Base-by-base conservation (phyloP, 2,797 vertebrate genomes). In the Falco rusticolus region DNA sequence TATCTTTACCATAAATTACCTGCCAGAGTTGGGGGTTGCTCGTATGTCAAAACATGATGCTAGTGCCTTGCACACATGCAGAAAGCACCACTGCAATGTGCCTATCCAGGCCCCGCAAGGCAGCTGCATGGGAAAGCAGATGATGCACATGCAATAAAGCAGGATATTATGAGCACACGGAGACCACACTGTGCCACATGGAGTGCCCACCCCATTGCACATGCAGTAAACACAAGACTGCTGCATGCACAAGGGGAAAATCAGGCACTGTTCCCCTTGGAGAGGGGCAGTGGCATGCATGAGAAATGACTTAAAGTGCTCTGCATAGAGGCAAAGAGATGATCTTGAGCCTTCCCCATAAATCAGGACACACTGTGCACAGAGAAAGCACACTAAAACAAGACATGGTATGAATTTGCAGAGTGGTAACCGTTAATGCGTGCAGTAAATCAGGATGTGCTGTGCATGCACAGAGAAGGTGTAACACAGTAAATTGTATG, bases 141-240 rank as follows among this genome's bases (percentile, higher is more conserved):
- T 34, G 53, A 48, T 2, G 9, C 29, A 11, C 2, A 0, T 14
- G 45, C 48, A 12, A 48, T 53, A 48, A 59, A 53, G 64, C 19
- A 47, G 39, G 69, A 25, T 47, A 37, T 31, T 3, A 1, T 5
- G 24, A 68, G 43, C 43, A 56, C 28, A 11, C 0, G 8, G 74
- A 51, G n/a, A 50, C 68, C 21, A 21, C 1, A 0, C 63, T 16
- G 11, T 8, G 1, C 33, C 1, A 1, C 56, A 10, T 3, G 8
- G 56, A 48, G 45, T 4, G 10, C 43, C 60, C 39, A 59, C 25
- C 25, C 61, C 22, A 5, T 7, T 13, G n/a, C 45, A 48, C 3
- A 12, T 1, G 2, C 10, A 4, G 63, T 33, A 48, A 76, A 70
- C 22, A 57, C 24, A 10, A 69, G 69, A 25, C 39, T 5, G 6